Percentiles rank a stretch among this genome's conserved stretches.
phyloP scores from a whole-genome alignment of 2,113 vertebrate species.

The Aptenodytes forsteri region DNA sequence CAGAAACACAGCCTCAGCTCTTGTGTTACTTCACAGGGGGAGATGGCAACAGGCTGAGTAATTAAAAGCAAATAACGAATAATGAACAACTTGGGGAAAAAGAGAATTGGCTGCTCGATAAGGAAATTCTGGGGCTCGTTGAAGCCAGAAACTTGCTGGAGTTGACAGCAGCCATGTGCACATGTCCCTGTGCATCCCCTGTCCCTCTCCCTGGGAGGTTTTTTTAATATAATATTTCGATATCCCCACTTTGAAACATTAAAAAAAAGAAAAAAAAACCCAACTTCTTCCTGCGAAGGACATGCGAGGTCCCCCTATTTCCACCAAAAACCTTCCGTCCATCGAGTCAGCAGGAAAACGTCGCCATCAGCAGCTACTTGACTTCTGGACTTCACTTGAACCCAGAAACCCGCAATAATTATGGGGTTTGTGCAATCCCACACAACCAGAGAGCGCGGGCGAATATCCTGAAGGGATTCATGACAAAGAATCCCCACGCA shows the following conservation, averaged over 20 bases:
- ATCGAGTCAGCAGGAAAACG: not conserved
- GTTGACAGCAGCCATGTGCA: not conserved
- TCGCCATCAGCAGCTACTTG: not conserved
- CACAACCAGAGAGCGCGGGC: fast-evolving
- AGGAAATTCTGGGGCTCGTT: not conserved
- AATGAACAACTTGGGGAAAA: too few species aligned
- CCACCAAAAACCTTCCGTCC: not conserved
- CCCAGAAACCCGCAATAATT: not conserved
- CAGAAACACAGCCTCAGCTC: not conserved
- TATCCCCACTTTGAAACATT: not conserved
- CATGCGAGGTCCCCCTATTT: not conserved
- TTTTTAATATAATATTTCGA: not conserved
- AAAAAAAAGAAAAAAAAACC: too few species aligned
- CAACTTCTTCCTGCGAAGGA: not conserved
- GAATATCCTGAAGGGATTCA: not conserved
- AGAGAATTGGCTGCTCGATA: not conserved
- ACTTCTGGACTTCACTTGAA: not conserved
- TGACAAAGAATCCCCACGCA: too few species aligned
- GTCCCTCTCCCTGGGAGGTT: not conserved
- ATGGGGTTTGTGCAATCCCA: not conserved
- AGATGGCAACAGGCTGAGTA: not conserved
- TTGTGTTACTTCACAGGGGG: fast-evolving
- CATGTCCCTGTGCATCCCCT: not conserved
- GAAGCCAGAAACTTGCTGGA: not conserved
- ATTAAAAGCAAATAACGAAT: not conserved